Evolutionary conservation across 2,888 invertebrate genomes (phyloP).

Genomic region (Xylota segnis): DNA sequence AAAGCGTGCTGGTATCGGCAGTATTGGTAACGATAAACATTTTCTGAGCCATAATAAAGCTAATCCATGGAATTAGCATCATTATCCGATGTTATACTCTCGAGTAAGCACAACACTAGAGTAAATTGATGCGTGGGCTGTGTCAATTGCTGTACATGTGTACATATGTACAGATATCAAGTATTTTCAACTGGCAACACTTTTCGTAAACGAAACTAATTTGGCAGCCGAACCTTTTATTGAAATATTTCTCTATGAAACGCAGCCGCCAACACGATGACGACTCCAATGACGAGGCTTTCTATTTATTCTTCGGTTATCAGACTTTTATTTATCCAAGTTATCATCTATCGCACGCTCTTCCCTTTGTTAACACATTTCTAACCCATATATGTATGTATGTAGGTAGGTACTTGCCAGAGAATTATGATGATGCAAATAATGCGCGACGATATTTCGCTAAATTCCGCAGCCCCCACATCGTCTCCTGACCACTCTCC

Average conservation of each 20-base stretch:
- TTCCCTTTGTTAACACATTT: conserved; percentile 7
- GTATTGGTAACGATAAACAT: not conserved
- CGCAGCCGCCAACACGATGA: conserved; percentile 8
- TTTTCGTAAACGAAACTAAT: not conserved
- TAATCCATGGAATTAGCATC: not conserved
- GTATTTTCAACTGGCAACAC: not conserved
- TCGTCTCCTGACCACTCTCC: not conserved
- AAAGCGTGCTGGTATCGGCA: not conserved
- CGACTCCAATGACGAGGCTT: conserved; percentile 8
- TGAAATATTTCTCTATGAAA: not conserved
- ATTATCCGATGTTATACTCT: not conserved
- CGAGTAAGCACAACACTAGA: not conserved
- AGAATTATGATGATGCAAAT: conserved; percentile 16
- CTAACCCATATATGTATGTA: conserved; percentile 6
- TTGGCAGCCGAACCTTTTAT: conserved; percentile 17
- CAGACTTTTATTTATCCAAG: conserved; percentile 7
- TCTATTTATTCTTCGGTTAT: conserved; percentile 29
- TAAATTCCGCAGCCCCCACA: not conserved
- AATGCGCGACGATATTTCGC: conserved; percentile 25
- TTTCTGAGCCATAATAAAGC: not conserved
- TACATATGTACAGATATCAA: not conserved
- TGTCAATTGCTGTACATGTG: not conserved
- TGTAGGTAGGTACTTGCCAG: not conserved
- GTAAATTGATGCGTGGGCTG: not conserved
- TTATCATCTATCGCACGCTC: not conserved